Conservation (phyloP, 2,113 vertebrate species). For the Mesembrinibis cayennensis region DNA sequence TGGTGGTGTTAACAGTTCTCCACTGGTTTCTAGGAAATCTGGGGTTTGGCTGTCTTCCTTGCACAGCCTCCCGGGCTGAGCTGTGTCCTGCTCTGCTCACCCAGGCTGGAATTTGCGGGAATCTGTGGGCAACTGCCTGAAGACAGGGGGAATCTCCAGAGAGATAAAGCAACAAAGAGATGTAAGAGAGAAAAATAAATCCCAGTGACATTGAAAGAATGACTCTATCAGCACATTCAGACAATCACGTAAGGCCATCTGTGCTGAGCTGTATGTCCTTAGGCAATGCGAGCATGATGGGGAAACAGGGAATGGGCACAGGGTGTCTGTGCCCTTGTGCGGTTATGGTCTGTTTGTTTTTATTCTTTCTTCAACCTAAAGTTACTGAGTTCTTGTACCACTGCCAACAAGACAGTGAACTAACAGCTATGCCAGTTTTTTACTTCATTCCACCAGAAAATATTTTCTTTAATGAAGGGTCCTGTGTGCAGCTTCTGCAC, state of each 20-base stretch:
- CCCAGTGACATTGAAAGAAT: slow-evolving; percentile 46
- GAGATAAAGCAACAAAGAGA: neutral
- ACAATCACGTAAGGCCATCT: slow-evolving; percentile 39
- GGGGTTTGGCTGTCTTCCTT: neutral
- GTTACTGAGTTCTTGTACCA: neutral
- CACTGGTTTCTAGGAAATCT: neutral
- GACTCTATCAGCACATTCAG: slow-evolving; percentile 3
- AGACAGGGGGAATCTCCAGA: neutral
- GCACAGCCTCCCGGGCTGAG: neutral
- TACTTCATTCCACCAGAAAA: neutral
- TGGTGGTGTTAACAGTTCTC: neutral
- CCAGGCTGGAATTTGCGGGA: neutral
- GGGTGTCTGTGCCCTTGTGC: neutral
- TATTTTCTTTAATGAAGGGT: neutral
- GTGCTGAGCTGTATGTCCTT: neutral
- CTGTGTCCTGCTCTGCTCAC: neutral
- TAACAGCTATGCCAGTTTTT: neutral
- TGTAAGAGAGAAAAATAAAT: slow-evolving; percentile 4
- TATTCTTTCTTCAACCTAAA: neutral
- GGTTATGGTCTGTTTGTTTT: neutral
- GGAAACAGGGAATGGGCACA: neutral
- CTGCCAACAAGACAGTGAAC: neutral
- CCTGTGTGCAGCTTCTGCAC: neutral
- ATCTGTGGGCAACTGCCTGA: neutral
- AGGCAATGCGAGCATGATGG: neutral